phyloP scores from a whole-genome alignment of 2,888 invertebrate genomes.

The Hypolimnas misippus region DNA sequence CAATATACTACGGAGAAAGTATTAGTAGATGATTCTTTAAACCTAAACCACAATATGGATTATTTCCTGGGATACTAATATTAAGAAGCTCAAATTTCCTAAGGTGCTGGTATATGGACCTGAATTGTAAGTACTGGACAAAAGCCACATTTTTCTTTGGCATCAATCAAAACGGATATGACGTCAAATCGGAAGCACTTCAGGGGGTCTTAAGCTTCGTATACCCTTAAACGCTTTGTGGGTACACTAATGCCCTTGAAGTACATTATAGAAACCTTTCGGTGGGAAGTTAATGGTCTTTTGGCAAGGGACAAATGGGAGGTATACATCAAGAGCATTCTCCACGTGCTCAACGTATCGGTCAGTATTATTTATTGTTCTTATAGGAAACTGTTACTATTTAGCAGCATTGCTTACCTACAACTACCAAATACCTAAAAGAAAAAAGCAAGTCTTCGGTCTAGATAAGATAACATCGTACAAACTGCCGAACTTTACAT shows the following conservation, averaged over 20 bases:
- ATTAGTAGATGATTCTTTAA: no score
- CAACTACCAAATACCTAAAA: background rate
- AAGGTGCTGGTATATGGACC: no score
- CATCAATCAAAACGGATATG: conserved; percentile 56
- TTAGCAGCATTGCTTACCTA: background rate
- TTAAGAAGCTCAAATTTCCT: no score
- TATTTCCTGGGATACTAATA: no score
- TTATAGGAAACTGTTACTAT: background rate
- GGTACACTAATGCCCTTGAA: conserved; percentile 70
- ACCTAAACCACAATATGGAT: no score
- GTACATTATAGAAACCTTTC: conserved; percentile 69
- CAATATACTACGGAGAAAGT: no score
- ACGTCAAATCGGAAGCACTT: conserved; percentile 62
- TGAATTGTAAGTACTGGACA: background rate
- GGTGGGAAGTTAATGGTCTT: conserved; percentile 66
- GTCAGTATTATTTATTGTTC: conserved; percentile 25
- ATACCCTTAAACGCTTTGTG: conserved; percentile 64
- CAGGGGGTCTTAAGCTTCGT: conserved; percentile 57
- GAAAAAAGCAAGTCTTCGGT: no score
- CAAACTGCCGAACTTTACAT: no score
- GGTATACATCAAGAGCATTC: conserved; percentile 41
- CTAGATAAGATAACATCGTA: no score
- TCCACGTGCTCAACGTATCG: conserved; percentile 21
- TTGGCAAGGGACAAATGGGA: conserved; percentile 45
- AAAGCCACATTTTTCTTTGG: conserved; percentile 32